Evolutionary conservation across 1,140 invertebrate species (phyloP), one percentile per base, ranked within the genome.

Genomic region (Augochlora pura): DNA sequence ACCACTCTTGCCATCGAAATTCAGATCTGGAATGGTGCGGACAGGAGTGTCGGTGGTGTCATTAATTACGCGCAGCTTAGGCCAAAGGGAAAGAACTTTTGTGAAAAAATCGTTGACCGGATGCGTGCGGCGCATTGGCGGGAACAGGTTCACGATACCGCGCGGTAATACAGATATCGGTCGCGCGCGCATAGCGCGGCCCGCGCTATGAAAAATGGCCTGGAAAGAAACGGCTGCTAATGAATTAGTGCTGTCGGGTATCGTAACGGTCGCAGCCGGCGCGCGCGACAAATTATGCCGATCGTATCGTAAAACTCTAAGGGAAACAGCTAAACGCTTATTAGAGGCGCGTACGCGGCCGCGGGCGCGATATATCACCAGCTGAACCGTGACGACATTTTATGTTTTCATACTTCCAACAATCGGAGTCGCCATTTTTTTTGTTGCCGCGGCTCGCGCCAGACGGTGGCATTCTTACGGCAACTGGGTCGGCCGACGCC

Each of bases 161-260:
- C 18, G n/a, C 7, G 23, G 32, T 78, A 72, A 78, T 72, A 72
- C 69, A 78, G 59, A 64, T 71, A 78, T 72, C 54, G 68, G 64
- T 4, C 32, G 68, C 46, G 63, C 60, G 59, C 60, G 46, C 60
- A 46, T 42, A 71, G 68, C 76, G 68, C 76, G 23, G 59, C 10
- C 23, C 16, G 76, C 32, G 46, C 42, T 54, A 64, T n/a, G 54
- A 49, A 71, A 78, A 71, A 78, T 39, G 4, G 1, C 0, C 0
- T 39, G n/a, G 32, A 78, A 78, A 72, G 60, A 78, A 70, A 78
- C 60, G 27, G 5, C n/a, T n/a, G 59, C 76, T 72, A 78, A 78
- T 72, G 68, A 78, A 78, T 78, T 78, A 78, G 68, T 16, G 68
- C 76, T 78, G 76, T 78, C 76, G n/a, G n/a, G 76, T 78, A 78